Base-by-base conservation (phyloP, 2,113 vertebrate species). In the Misgurnus anguillicaudatus region DNA sequence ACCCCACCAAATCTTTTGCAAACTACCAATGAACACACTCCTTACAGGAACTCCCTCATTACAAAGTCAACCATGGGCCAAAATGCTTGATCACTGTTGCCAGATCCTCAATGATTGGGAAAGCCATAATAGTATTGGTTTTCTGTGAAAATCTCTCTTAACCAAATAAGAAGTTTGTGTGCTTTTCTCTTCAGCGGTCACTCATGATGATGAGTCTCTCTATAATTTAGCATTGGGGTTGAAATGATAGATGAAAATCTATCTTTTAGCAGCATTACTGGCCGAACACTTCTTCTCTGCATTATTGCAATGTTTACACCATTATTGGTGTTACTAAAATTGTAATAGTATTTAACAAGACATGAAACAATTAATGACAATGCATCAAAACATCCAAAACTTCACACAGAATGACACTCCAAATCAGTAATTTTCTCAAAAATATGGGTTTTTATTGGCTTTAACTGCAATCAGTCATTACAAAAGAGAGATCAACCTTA, bases 391-490 rank as follows among this genome's bases (percentile, higher is more conserved):
- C 19, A 31, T 39, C 45, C 31, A n/a, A 5, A 36, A 14, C 38
- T 14, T 53, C n/a, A 67, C 58, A 75, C 9, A 36, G 64, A 74
- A 82, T 5, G 45, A 73, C 3, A 72, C 38, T 2, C 42, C 31
- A 88, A 31, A 87, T 86, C 68, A 47, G 8, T 24, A 60, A 65
- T 88, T 79, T 90, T 92, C 90, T 92, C 89, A 85, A 93, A 94
- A 97, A 97, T 93, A 95, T 79, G 91, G 95, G 95, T 93, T 98
- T 75, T 98, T 98, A 98, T 99, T 99, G 96, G 95, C 96, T 97
- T 94, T 94, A 98, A 98, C 96, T 97, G 96, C 95, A 98, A 98
- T 97, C 96, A 98, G 95, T 96, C 94, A 93, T 98, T 98, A 98
- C 95, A 98, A 98, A 93, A 93, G 62, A 82, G 39, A 75, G 68